Conservation (phyloP, 1,140 invertebrate species). For the Calephelis virginiensis region DNA sequence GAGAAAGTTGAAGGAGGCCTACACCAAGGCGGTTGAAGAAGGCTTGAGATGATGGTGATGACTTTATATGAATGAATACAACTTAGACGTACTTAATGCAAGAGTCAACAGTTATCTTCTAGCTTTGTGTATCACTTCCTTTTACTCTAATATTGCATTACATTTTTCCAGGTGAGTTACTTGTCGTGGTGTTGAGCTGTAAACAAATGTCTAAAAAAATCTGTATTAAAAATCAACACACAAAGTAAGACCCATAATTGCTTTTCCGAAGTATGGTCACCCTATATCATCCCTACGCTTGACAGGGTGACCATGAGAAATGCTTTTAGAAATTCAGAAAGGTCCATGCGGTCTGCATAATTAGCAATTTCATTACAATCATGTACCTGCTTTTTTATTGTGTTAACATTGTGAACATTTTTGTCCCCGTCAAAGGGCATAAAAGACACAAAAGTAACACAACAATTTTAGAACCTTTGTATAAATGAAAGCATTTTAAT, state of each 20-base stretch:
- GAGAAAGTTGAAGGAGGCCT: too few relatives aligned
- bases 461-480: conserved; percentile 3
- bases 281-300: neutral
- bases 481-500: neutral
- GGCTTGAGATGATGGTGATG: too few relatives aligned
- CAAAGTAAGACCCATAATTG: neutral
- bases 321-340: conserved; percentile 5
- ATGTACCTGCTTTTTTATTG: conserved; percentile 4
- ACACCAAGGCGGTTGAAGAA: too few relatives aligned
- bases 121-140: too few relatives aligned
- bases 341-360: neutral
- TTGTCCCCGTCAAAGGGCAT: neutral
- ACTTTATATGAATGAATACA: too few relatives aligned
- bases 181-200: too few relatives aligned
- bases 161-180: too few relatives aligned
- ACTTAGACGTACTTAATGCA: too few relatives aligned
- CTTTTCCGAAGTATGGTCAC: neutral
- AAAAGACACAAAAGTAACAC: neutral
- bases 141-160: too few relatives aligned
- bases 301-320: conserved; percentile 2
- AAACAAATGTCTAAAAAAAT: too few relatives aligned
- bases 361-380: conserved; percentile 6
- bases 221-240: neutral
- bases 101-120: too few relatives aligned
- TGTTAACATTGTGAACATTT: conserved; percentile 3